Evolutionary conservation across 2,888 invertebrate species (phyloP).

Genomic region (Mechanitis mazaeus): DNA sequence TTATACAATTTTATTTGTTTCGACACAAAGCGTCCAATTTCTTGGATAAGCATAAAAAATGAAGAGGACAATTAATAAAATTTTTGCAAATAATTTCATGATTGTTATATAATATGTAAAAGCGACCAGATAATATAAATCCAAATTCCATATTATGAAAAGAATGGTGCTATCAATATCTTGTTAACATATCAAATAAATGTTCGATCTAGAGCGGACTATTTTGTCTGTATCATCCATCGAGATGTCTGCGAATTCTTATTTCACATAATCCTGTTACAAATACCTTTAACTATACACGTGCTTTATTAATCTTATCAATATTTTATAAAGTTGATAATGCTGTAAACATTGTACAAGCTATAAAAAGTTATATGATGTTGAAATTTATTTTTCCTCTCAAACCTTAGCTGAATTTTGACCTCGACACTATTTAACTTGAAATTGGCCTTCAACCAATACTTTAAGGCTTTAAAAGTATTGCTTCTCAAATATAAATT

Average conservation of each 20-base stretch:
- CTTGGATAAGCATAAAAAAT: conserved; percentile 3
- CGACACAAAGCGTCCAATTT: no score
- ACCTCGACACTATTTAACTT: no score
- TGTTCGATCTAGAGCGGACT: conserved; percentile 7
- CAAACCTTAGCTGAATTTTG: no score
- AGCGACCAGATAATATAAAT: conserved; percentile 1
- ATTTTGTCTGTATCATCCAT: conserved; percentile 38
- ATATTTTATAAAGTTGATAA: conserved; percentile 10
- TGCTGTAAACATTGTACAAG: no score
- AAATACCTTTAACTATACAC: background rate
- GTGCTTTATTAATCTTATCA: conserved; percentile 13
- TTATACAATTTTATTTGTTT: background rate
- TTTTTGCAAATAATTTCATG: background rate
- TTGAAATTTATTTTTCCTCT: conserved; percentile 26
- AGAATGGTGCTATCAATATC: background rate
- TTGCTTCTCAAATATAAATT: no score
- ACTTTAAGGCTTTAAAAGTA: no score
- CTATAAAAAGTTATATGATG: no score
- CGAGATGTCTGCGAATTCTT: conserved; percentile 43
- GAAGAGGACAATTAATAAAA: conserved; percentile 3
- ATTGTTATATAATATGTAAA: background rate
- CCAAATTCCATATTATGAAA: background rate
- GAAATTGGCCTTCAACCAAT: no score
- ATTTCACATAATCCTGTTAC: conserved; percentile 30
- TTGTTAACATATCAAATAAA: conserved; percentile 1